phyloP scores from a whole-genome alignment of 2,888 invertebrate genomes.

The Enoplolaimus lenunculus region DNA sequence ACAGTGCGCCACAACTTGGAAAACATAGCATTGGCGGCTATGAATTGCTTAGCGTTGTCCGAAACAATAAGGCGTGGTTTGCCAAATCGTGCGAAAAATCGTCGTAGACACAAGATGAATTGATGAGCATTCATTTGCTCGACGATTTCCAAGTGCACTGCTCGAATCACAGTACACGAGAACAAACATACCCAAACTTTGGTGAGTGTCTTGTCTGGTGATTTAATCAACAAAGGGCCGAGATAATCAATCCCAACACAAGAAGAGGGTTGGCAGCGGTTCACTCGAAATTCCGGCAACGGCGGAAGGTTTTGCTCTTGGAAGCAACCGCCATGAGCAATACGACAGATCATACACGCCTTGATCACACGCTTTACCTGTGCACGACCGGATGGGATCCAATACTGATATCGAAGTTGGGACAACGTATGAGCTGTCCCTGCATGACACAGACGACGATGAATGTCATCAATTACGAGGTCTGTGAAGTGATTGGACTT shows the following conservation, averaged over 20 bases:
- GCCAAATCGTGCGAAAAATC: conserved; percentile 1
- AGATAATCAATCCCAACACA: conserved; percentile 5
- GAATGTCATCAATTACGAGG: background rate
- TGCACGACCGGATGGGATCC: conserved; percentile 18
- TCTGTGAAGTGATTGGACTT: conserved; percentile 4
- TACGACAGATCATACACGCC: conserved; percentile 11
- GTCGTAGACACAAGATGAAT: conserved; percentile 2
- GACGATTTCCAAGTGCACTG: conserved; percentile 12
- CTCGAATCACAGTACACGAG: conserved; percentile 4
- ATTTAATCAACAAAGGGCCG: conserved; percentile 7
- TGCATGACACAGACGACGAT: conserved; percentile 8
- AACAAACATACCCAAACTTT: conserved; percentile 15
- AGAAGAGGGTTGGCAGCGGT: conserved; percentile 10
- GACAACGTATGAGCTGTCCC: conserved; percentile 19
- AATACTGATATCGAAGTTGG: conserved; percentile 17
- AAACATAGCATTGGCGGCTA: background rate
- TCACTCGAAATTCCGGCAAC: conserved; percentile 21
- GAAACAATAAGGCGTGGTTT: conserved; percentile 12
- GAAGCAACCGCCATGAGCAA: conserved; percentile 17
- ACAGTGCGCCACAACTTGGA: background rate
- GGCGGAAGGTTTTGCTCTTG: conserved; percentile 6
- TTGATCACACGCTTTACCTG: conserved; percentile 18
- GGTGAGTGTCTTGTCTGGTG: background rate
- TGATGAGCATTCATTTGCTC: conserved; percentile 6
- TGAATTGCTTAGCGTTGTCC: conserved; percentile 12